These are phyloP conservation scores for Drosophila mimetica DNA, from an alignment of 2,888 invertebrate species.

Conservation along the genomic window DNA sequence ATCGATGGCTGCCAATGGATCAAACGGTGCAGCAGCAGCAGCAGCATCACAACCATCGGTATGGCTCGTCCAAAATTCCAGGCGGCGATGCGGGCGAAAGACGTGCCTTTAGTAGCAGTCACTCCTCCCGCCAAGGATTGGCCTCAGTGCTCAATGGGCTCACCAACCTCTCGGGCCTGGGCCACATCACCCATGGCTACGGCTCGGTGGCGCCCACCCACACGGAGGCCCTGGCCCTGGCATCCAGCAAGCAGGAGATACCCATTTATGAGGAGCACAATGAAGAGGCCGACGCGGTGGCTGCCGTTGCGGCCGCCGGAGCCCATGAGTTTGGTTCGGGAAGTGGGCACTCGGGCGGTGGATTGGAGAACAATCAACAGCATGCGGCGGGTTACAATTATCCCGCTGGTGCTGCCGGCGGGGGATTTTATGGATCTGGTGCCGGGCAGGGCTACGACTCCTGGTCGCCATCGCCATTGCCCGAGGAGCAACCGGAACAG, in stretches of 20 bases:
- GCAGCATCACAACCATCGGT: slow-evolving; percentile 46
- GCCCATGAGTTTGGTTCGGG: slow-evolving; percentile 65
- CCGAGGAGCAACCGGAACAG: slow-evolving; percentile 30
- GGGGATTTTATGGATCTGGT: slow-evolving; percentile 58
- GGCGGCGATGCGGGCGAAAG: slow-evolving; percentile 45
- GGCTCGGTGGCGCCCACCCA: slow-evolving; percentile 66
- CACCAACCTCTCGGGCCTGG: slow-evolving; percentile 74
- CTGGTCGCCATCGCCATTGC: slow-evolving; percentile 47
- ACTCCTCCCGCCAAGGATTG: slow-evolving; percentile 31
- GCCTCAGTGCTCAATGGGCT: slow-evolving; percentile 76
- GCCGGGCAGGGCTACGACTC: slow-evolving; percentile 49
- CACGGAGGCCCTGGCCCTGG: slow-evolving; percentile 59
- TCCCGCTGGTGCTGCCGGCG: slow-evolving; percentile 63
- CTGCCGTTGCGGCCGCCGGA: slow-evolving; percentile 62
- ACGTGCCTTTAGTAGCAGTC: slow-evolving; percentile 53
- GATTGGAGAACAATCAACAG: slow-evolving; percentile 54
- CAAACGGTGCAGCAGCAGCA: slow-evolving; percentile 48
- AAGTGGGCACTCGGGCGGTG: slow-evolving; percentile 38
- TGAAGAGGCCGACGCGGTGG: slow-evolving; percentile 68
- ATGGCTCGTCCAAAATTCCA: slow-evolving; percentile 31
- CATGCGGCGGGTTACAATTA: slow-evolving; percentile 75
- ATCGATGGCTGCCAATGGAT: slow-evolving; percentile 68
- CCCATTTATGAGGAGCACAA: slow-evolving; percentile 82
- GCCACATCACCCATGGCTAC: slow-evolving; percentile 78
- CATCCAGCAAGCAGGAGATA: slow-evolving; percentile 74